phyloP scores from a whole-genome alignment of 1,140 invertebrate species.

The Octopus bimaculoides region DNA sequence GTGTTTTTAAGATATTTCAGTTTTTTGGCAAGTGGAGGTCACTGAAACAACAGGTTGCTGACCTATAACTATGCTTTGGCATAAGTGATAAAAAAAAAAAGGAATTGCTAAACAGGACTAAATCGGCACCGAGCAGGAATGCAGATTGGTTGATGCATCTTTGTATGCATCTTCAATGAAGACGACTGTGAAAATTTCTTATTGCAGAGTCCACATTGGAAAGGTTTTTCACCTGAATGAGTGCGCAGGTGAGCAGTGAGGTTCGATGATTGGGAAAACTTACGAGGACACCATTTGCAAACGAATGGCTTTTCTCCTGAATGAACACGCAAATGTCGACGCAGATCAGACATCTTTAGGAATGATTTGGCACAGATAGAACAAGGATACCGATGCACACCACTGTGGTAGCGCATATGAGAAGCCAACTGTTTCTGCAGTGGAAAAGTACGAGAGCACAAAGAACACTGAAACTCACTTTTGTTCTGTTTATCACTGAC shows the following conservation, averaged over 20 bases:
- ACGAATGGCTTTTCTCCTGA: slow-evolving; percentile 86
- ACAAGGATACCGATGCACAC: slow-evolving; percentile 77
- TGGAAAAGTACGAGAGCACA: slow-evolving; percentile 85
- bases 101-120: too few species aligned
- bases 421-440: slow-evolving; percentile 89
- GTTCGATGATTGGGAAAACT: slow-evolving; percentile 62
- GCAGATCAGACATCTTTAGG: slow-evolving; percentile 84
- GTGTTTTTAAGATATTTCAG: too few species aligned
- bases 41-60: too few species aligned
- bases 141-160: too few species aligned
- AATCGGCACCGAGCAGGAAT: too few species aligned
- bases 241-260: slow-evolving; percentile 37
- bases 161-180: neutral
- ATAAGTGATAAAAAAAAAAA: too few species aligned
- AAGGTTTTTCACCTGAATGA: slow-evolving; percentile 85
- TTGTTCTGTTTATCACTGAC: neutral
- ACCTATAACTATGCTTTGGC: too few species aligned
- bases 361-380: slow-evolving; percentile 88
- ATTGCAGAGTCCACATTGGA: slow-evolving; percentile 83
- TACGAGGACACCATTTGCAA: slow-evolving; percentile 80
- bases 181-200: slow-evolving; percentile 59
- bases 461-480: slow-evolving; percentile 67
- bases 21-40: too few species aligned
- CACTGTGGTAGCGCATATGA: slow-evolving; percentile 83
- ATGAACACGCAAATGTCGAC: slow-evolving; percentile 68